Evolutionary conservation across 2,113 vertebrate genomes (phyloP), one percentile per base, ranked within the genome.

Genomic region (Pachycephala philippinensis): DNA sequence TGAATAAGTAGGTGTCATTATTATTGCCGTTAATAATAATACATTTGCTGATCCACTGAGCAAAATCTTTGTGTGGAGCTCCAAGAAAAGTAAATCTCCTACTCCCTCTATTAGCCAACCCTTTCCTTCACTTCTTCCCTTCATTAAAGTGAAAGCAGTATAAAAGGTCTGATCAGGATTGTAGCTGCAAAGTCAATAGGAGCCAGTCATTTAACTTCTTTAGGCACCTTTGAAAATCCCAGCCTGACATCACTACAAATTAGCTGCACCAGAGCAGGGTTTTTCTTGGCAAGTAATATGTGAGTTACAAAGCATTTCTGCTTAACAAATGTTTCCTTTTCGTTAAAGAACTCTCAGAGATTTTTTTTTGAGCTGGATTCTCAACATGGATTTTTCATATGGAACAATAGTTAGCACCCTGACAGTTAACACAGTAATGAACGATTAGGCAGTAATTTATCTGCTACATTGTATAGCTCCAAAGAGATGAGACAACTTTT

Each of bases 251-350:
- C 45, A 77, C 26, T 65, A 85, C 71, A 95, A 83, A 96, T 85
- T 88, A 96, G 33, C 33, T 88, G 79, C 88, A 85, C 49, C 18
- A 86, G 63, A 86, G 59, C 15, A 80, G 6, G 9, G 4, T 17
- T 90, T 85, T 91, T 93, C 69, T 76, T 61, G 24, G n/a, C 68
- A 79, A 90, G 74, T 75, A 82, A 65, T 50, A 72, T 11, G 30
- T 83, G 28, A 92, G 21, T 77, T 74, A 81, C 56, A 90, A 90
- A 90, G 66, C 66, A 77, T 45, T 92, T 88, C 75, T 90, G 50
- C 35, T 80, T 90, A 86, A 92, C 26, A 90, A 94, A 90, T 81
- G 66, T 95, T 92, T 94, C 83, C 11, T 90, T 93, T 86, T 74
- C 11, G 0, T 86, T 92, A 77, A n/a, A 81, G 71, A 79, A 28